Conservation (phyloP, 1,140 invertebrate genomes). For the Helicoverpa zea region DNA sequence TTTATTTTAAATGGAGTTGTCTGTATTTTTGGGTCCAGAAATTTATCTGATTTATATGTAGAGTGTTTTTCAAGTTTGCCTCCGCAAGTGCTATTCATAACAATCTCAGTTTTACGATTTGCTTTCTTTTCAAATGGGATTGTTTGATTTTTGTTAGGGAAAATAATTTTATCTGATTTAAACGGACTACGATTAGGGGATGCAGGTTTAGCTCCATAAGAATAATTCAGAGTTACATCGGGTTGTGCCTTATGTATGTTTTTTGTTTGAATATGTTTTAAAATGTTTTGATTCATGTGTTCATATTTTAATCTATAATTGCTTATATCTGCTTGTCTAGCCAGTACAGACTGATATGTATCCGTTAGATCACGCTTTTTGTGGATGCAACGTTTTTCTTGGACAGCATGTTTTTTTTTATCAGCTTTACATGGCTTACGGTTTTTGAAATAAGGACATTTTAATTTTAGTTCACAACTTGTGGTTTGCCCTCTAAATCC, state of each 20-base stretch:
- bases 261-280: background rate
- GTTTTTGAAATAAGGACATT: background rate
- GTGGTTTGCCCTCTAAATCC: background rate
- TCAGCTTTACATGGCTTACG: background rate
- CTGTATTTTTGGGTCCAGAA: background rate
- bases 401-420: background rate
- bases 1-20: background rate
- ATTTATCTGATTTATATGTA: background rate
- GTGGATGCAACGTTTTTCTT: background rate
- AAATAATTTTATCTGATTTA: background rate
- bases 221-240: background rate
- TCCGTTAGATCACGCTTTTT: background rate
- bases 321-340: background rate
- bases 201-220: background rate
- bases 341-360: background rate
- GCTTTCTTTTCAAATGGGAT: background rate
- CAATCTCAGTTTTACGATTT: background rate
- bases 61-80: background rate
- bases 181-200: background rate
- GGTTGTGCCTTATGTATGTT: background rate
- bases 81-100: background rate
- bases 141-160: background rate
- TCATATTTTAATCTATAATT: background rate
- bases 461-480: background rate
- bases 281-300: slow-evolving; percentile 8